Evolutionary conservation across 1,140 invertebrate species (phyloP).

Genomic region (Eurosta solidaginis): DNA sequence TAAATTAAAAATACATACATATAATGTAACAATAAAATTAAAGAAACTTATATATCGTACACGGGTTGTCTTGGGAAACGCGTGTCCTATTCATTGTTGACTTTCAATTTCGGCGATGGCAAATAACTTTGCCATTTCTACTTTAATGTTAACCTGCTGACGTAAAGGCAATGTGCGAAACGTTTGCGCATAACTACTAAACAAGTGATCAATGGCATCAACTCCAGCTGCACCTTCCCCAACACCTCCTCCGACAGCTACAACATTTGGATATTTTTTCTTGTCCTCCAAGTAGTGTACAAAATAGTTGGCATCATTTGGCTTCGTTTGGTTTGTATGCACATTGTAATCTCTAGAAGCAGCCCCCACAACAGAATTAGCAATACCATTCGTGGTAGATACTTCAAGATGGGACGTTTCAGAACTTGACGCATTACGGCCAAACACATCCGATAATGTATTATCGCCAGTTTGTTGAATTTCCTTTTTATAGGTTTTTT

Average conservation of each 20-base stretch:
- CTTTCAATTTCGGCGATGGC: not conserved
- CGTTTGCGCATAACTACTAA: constrained; percentile 1
- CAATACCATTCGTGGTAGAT: not conserved
- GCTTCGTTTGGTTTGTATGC: not conserved
- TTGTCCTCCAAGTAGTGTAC: not conserved
- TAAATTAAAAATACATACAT: not conserved
- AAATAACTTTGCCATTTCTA: constrained; percentile 4
- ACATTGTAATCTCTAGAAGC: not conserved
- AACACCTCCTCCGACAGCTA: too few species aligned
- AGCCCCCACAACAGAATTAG: too few species aligned
- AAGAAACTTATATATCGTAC: too few species aligned
- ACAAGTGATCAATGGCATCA: not conserved
- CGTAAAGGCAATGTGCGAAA: not conserved
- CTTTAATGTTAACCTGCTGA: not conserved
- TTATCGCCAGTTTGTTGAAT: not conserved
- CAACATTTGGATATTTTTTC: not conserved
- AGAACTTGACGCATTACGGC: not conserved
- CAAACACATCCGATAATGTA: not conserved
- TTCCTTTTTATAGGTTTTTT: not conserved
- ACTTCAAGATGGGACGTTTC: not conserved
- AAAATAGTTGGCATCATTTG: not conserved
- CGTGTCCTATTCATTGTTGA: not conserved
- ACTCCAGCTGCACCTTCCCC: too few species aligned
- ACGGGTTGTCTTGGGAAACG: too few species aligned
- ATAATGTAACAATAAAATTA: too few species aligned